These are phyloP conservation scores for Melanotaenia duboulayi DNA, from an alignment of 2,113 vertebrate genomes.

Conservation along the genomic window DNA sequence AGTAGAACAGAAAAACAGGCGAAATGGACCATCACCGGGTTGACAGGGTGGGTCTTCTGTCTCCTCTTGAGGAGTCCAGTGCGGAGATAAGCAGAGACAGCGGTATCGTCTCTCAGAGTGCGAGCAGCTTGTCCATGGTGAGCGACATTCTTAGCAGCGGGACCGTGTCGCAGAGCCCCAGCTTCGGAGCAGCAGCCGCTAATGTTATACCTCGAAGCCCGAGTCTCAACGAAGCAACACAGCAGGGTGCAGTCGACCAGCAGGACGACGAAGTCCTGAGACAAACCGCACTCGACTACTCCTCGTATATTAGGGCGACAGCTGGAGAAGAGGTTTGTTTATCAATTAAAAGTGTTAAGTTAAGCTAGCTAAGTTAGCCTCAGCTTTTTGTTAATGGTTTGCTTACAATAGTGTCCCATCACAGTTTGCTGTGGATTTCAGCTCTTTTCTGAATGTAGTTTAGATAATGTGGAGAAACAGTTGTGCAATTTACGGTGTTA, in stretches of 20 bases:
- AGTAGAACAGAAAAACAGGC: conserved; percentile 13
- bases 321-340: conserved; percentile 82
- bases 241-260: conserved; percentile 25
- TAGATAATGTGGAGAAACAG: not conserved
- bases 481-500: not conserved
- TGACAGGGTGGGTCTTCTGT: conserved; percentile 77
- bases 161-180: conserved; percentile 82
- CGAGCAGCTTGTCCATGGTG: conserved; percentile 89
- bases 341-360: not conserved
- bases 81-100: conserved; percentile 88
- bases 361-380: not conserved
- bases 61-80: conserved; percentile 80
- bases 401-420: not conserved
- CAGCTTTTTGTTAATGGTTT: conserved; percentile 10
- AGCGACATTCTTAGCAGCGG: conserved; percentile 84
- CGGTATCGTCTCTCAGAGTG: conserved; percentile 92
- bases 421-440: not conserved
- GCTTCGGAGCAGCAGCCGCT: conserved; percentile 77
- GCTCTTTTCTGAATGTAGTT: not conserved
- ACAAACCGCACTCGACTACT: conserved; percentile 75
- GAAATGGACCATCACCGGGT: conserved; percentile 71
- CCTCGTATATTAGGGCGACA: conserved; percentile 78
- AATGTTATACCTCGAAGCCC: conserved; percentile 71
- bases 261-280: conserved; percentile 79
- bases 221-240: conserved; percentile 71